Base-by-base conservation (phyloP, 2,797 vertebrate genomes). In the Graptemys geographica region DNA sequence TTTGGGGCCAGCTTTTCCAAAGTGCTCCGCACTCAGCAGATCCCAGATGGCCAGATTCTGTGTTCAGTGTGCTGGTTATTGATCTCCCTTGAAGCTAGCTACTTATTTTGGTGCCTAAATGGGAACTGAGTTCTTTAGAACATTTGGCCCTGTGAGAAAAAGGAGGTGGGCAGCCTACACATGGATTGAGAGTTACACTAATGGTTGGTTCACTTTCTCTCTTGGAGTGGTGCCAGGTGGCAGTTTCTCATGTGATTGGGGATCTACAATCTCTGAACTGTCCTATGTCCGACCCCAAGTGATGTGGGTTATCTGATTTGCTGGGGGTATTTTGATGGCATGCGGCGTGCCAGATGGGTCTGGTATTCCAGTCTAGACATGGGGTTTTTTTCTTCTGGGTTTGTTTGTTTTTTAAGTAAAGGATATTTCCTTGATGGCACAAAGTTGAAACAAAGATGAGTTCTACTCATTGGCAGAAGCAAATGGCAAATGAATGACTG, bases 361-460 rank as follows among this genome's bases (percentile, higher is more conserved):
- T 94, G 93, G 92, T 94, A 89, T 94, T 94, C 94, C 93, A 76
- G 95, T 97, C 95, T 94, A 95, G 95, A 96, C 95, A 0, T 28
- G 31, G 12, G 28, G 12, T 13, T 8, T 33, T 62, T 33, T 8
- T 13, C 5, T 11, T 13, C 11, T 59, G 57, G 12, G 76, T 79
- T 86, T 96, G 47, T 10, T 94, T 80, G 95, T 95, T 91, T 94
- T 95, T 81, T 95, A 93, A 88, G 87, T 84, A 93, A 93, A 28
- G n/a, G 87, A 83, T 47, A 55, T 96, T 96, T 95, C 95, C 95
- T 93, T 90, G 92, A 93, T 78, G 90, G 92, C 80, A 86, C 90
- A 8, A 87, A 0, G 21, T 47, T 0, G 85, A 33, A 49, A 87
- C 87, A 3, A 4, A 13, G 85, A 81, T 89, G 83, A 0, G 76